A percentile compares a stretch with the other conserved stretches of the same genome.
Conservation (phyloP, 2,797 vertebrate genomes). For the Oreonectes daqikongensis region DNA sequence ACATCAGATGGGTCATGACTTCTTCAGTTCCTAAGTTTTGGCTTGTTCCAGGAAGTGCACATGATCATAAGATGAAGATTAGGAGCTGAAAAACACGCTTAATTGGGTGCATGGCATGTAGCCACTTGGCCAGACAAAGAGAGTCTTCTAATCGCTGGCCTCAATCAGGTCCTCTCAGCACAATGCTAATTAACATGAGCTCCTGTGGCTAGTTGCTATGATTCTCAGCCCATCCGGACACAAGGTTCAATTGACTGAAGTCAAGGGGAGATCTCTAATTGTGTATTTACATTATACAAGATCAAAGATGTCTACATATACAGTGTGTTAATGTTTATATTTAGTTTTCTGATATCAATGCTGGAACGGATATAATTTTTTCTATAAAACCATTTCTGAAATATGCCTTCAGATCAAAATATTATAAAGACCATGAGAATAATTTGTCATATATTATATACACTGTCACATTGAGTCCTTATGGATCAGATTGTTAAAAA, state of each 20-base stretch:
- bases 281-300: neutral
- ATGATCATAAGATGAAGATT: slow-evolving; percentile 57
- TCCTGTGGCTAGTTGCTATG: slow-evolving; percentile 2
- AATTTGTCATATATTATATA: too few species aligned
- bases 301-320: neutral
- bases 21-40: neutral
- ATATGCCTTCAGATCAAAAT: too few species aligned
- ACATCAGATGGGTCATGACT: neutral
- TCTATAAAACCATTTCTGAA: too few species aligned
- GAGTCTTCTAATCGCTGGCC: slow-evolving; percentile 21
- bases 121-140: slow-evolving; percentile 16
- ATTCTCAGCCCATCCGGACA: neutral
- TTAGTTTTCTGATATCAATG: neutral
- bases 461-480: neutral
- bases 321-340: neutral
- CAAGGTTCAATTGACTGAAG: neutral
- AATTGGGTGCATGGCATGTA: slow-evolving; percentile 36
- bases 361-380: too few species aligned
- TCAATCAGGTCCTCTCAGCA: slow-evolving; percentile 34
- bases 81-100: slow-evolving; percentile 52
- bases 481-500: neutral
- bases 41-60: slow-evolving; percentile 18
- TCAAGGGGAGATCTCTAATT: neutral
- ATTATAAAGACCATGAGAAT: too few species aligned
- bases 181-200: slow-evolving; percentile 18